Evolutionary conservation across 2,888 invertebrate genomes (phyloP).

Genomic region (Pristionchus japonicus): DNA sequence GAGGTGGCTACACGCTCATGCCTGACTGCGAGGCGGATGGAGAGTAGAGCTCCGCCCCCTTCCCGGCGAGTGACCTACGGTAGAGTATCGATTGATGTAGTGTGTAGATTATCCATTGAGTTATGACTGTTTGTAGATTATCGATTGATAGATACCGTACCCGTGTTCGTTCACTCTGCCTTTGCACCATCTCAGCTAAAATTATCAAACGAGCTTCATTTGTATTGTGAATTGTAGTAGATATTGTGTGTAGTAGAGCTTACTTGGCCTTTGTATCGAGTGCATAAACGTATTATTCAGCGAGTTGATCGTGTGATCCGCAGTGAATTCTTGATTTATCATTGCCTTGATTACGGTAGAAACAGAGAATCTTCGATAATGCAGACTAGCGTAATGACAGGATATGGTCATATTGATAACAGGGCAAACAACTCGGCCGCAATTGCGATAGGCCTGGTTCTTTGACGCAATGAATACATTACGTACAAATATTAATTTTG

Average conservation of each 20-base stretch:
- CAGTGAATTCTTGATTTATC: not conserved
- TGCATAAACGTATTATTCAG: not conserved
- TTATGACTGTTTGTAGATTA: not conserved
- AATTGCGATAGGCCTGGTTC: too few species aligned
- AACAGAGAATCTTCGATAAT: too few species aligned
- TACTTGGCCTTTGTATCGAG: not conserved
- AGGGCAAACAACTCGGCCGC: too few species aligned
- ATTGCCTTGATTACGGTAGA: too few species aligned
- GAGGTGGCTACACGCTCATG: not conserved
- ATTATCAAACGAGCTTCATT: not conserved
- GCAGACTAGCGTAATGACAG: too few species aligned
- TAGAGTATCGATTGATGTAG: not conserved
- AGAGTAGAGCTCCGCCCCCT: too few species aligned
- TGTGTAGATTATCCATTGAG: not conserved
- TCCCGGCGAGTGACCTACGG: not conserved
- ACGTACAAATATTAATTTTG: too few species aligned
- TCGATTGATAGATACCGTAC: not conserved
- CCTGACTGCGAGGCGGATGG: conserved; percentile 4
- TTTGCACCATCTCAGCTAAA: not conserved
- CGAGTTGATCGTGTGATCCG: not conserved
- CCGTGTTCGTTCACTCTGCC: not conserved
- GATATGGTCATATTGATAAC: too few species aligned
- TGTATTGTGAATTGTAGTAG: not conserved
- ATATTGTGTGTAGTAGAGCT: not conserved
- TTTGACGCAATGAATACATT: too few species aligned